Evolutionary conservation across 2,888 invertebrate genomes (phyloP), one percentile per base, ranked within the genome.

Genomic region (Caenorhabditis virilis): DNA sequence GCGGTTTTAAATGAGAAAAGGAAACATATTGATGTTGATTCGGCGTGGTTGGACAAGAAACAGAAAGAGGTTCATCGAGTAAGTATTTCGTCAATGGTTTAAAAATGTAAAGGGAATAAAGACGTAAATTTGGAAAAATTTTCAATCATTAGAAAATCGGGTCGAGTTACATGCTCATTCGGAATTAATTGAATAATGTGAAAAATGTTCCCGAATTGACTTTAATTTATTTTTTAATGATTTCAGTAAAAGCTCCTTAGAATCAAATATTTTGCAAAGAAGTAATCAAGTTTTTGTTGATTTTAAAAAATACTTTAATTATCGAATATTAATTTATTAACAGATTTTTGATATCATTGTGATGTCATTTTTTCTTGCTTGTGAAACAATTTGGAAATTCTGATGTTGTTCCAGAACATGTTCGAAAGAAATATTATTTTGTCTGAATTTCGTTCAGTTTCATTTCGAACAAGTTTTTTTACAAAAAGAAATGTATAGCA

Each of bases 21-120:
- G 20, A 80, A 80, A 46, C 82, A 82, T 61, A 81, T 82, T 52
- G 82, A 82, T 39, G 82, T 72, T 20, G 82, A 82, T 57, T 68
- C 80, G 3, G 48, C 71, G 1, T 82, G 82, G 82, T 59, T 81
- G 36, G 79, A 80, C 46, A 81, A 82, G 50, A 66, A 63, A 23
- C 78, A 76, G 35, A 69, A 67, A 45, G 76, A 78, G 42, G 74
- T 78, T 7, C 78, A 81, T 42, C 58, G 74, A 69, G 80, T 80
- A 20, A 43, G 69, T 46, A 18, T 42, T 25, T 6, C 11, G 1
- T 27, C n/a, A 7, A 30, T 13, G 15, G 16, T 30, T 20, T 27
- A 9, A 6, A 13, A 38, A 39, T 11, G 1, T 9, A 30, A 6
- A 9, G 30, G 30, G 7, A 30, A 30, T 30, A 30, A 30, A 30